phyloP scores from a whole-genome alignment of 2,113 vertebrate species.

The Labeo catla region DNA sequence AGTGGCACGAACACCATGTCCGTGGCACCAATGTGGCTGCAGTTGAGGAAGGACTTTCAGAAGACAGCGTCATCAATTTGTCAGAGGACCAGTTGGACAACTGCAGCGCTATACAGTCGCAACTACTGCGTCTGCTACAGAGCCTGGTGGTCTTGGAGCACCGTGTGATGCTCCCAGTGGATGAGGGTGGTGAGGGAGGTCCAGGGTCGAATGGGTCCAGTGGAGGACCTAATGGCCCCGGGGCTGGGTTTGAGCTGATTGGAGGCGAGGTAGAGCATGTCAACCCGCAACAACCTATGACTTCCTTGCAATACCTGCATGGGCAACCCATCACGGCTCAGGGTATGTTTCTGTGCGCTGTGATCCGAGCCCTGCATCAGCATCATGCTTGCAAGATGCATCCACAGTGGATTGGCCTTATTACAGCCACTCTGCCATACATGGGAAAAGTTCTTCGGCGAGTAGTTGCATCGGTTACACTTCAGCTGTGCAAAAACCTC shows the following conservation, averaged over 20 bases:
- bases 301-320: constrained; percentile 94
- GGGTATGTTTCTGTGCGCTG: constrained; percentile 97
- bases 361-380: constrained; percentile 94
- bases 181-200: constrained; percentile 81
- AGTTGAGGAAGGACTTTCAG: constrained; percentile 94
- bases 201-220: constrained; percentile 69
- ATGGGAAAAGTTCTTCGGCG: constrained; percentile 94
- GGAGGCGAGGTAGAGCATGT: constrained; percentile 91
- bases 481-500: constrained; percentile 96
- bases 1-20: constrained; percentile 89
- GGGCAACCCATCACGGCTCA: constrained; percentile 97
- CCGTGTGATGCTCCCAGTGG: constrained; percentile 86
- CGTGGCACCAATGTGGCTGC: constrained; percentile 83
- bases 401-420: constrained; percentile 96
- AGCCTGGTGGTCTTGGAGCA: constrained; percentile 93
- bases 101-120: constrained; percentile 93
- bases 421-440: constrained; percentile 94
- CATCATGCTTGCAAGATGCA: constrained; percentile 98
- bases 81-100: constrained; percentile 95
- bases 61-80: constrained; percentile 95
- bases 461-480: constrained; percentile 94
- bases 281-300: constrained; percentile 93
- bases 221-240: constrained; percentile 71
- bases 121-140: constrained; percentile 91
- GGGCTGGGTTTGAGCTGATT: constrained; percentile 86